Evolutionary conservation across 1,140 invertebrate genomes (phyloP), one percentile per base, ranked within the genome.

Genomic region (Phortica variegata): DNA sequence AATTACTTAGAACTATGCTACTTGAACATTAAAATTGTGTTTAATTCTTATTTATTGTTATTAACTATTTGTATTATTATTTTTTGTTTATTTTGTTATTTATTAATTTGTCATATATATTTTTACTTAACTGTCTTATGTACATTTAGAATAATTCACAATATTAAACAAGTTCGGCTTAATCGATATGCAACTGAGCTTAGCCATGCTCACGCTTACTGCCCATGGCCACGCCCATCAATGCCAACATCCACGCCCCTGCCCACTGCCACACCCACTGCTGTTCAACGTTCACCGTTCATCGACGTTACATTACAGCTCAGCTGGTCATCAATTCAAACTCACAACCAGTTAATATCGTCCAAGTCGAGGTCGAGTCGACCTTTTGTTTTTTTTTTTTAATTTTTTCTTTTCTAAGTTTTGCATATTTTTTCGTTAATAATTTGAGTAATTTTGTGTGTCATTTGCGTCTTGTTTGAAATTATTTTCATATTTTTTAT

Each of bases 81-180:
- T 47, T 45, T 43, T 18, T 53, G 51, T 42, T 54, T 34, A 23
- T 21, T 52, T 49, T 34, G 6, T 10, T 32, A 32, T 34, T 32
- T 56, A 43, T 58, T 61, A 47, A 47, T 49, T 50, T 47, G 31
- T 15, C 29, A 43, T 43, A 19, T 36, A 34, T 38, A 41, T 49
- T 34, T 52, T 58, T 52, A 56, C 54, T 56, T 37, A 53, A 37
- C 53, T 60, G 41, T 9, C 40, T 58, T 73, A 71, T 73, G 51
- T 74, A 74, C 66, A 74, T 60, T 72, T 69, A 58, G 61, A 71
- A 60, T 63, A 62, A 61, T 61, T 54, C 52, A 51, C 62, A 73
- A 73, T 49, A 59, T 60, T 54, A 40, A 44, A 56, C 50, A 59
- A 52, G 52, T 58, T 42, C 49, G 53, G 52, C 44, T 52, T 52